A percentile compares a stretch with the other conserved stretches of the same genome.
phyloP scores from a whole-genome alignment of 1,140 invertebrate species.

The Maconellicoccus hirsutus region DNA sequence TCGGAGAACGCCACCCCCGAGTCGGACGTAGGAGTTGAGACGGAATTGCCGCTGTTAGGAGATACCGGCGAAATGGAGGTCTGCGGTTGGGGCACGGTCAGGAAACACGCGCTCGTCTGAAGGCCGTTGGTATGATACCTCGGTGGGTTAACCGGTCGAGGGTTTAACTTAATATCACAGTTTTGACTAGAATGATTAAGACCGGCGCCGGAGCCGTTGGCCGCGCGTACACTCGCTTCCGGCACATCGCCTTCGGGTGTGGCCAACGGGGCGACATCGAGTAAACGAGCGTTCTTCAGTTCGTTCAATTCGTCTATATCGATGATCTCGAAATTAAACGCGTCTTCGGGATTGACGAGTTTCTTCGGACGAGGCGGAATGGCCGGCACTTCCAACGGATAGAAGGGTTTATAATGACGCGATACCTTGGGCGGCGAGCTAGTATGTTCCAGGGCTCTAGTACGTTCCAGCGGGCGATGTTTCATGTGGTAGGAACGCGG shows the following conservation, averaged over 20 bases:
- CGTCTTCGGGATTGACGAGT: conserved; percentile 46
- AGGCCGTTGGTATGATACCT: background rate
- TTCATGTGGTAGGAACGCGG: conserved; percentile 33
- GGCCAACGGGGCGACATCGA: background rate
- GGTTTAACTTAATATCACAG: conserved; percentile 16
- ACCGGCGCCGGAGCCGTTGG: background rate
- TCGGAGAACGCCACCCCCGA: background rate
- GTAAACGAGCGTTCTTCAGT: conserved; percentile 19
- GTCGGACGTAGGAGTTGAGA: background rate
- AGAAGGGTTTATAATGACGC: conserved; percentile 31
- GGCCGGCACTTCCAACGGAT: conserved; percentile 12
- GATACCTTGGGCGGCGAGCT: conserved; percentile 30
- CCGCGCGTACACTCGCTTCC: background rate
- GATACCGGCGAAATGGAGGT: background rate
- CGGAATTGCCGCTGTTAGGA: background rate
- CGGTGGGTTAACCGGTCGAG: conserved; percentile 20
- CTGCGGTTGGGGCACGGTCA: background rate
- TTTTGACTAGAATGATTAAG: conserved; percentile 24
- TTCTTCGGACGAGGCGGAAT: conserved; percentile 30
- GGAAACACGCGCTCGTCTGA: background rate
- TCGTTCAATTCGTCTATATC: conserved; percentile 52
- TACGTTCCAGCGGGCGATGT: conserved; percentile 37
- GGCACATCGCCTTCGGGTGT: background rate
- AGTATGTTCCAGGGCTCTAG: conserved; percentile 33
- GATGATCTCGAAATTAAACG: conserved; percentile 63